Evolutionary conservation across 2,797 vertebrate species (phyloP), one percentile per base, ranked within the genome.

Genomic region (Clarias pachynema): DNA sequence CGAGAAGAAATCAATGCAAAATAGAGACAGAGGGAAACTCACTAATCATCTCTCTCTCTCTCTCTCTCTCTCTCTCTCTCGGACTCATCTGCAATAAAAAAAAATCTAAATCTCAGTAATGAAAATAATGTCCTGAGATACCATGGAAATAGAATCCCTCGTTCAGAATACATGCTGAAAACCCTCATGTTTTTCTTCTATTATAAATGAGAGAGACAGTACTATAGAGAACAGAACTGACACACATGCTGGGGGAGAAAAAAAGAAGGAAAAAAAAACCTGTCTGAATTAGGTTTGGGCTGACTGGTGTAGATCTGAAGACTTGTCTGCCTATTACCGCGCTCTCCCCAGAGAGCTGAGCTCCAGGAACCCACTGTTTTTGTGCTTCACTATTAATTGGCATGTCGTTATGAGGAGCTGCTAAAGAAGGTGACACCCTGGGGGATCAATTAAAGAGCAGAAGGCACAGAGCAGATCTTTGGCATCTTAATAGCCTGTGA

Each of bases 401-500:
- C 40, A 14, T 73, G 66, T 89, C 69, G 44, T 89, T 89, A 88
- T 87, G 85, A 81, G 53, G 24, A 60, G 53, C 78, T 84, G 78
- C 85, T 84, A 84, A 86, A 84, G 87, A 81, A 69, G 83, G 73
- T 68, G 68, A 26, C 49, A 87, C 86, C 85, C 87, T 77, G 72
- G 83, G 84, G 81, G 84, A 84, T 87, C 86, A 86, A 89, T 90
- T 89, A 89, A 62, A 88, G 77, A 59, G 82, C 83, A 66, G 75
- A 63, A 83, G 49, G n/a, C 29, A 57, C 62, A 60, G 78, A 78
- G 70, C 78, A 75, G 66, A 62, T 62, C 34, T 29, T 29, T 6
- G 82, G 90, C 84, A 84, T 88, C 72, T 88, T 82, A 86, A 89
- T 85, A 20, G 77, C 8, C 12, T 1, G 34, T 8, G 34, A 40